Evolutionary conservation across 2,113 vertebrate genomes (phyloP), one percentile per base, ranked within the genome.

Genomic region (Canis aureus): DNA sequence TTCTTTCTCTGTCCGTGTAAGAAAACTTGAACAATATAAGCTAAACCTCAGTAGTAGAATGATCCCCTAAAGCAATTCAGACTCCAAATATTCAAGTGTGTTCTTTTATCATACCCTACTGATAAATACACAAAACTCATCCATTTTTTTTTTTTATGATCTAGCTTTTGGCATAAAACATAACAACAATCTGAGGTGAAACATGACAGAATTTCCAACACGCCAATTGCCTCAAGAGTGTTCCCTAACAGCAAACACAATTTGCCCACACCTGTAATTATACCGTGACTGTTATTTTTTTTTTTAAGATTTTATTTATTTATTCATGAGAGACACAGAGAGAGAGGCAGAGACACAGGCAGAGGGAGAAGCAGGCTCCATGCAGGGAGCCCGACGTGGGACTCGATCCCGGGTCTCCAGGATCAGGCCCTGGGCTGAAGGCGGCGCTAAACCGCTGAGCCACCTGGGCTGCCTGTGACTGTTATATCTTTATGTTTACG

Each of bases 151-250:
- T 83, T 91, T 69, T 25, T 4, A 60, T 67, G 59, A 91, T 38
- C 43, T 22, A 81, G 17, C 1, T 81, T 94, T 87, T 32, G 89
- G 4, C 10, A 92, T 87, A 94, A 87, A 60, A 82, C 49, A 69
- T 60, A 82, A 51, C 64, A 71, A 89, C 55, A 27, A 67, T 69
- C 32, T 96, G 13, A 96, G 83, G 38, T 92, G 19, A 92, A 96
- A 82, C 25, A 81, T 55, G 17, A 87, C 66, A n/a, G 32, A 67
- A 89, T 69, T 69, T 53, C 19, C 38, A 83, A 67, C 32, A 43
- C 78, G 55, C 29, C 69, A 92, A 25, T 93, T 60, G 43, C 67
- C 88, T 94, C 38, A 49, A 81, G 66, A 74, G 35, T 82, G 11
- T 22, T 86, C 29, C 51, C 60, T 49, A 91, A 82, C 3, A 74